These are phyloP conservation scores for Poecilus cupreus DNA, from an alignment of 2,888 invertebrate genomes.

Conservation along the genomic window DNA sequence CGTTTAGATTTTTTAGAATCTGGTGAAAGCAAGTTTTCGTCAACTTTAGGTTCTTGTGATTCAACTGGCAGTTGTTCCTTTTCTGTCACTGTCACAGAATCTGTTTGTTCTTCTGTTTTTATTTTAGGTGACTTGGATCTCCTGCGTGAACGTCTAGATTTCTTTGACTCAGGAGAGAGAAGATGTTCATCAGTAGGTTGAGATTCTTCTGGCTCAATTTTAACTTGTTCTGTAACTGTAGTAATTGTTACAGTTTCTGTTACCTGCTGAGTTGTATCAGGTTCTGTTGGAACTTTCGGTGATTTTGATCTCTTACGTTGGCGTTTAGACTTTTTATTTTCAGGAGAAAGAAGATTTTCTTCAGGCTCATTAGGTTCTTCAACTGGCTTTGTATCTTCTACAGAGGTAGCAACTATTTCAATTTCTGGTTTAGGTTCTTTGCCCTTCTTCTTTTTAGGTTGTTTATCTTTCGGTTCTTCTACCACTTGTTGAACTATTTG, in stretches of 20 bases:
- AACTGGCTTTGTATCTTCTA: constrained; percentile 9
- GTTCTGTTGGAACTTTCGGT: constrained; percentile 7
- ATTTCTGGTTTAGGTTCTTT: neutral
- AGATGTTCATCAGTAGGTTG: constrained; percentile 38
- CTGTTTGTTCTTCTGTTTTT: constrained; percentile 54
- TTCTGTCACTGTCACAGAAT: constrained; percentile 14
- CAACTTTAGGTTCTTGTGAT: neutral
- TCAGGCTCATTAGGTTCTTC: neutral
- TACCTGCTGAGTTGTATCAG: neutral
- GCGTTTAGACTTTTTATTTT: constrained; percentile 38
- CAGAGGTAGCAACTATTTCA: neutral
- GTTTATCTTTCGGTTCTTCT: constrained; percentile 52
- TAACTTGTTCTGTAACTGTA: constrained; percentile 52
- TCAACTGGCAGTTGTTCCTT: constrained; percentile 6
- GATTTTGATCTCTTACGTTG: constrained; percentile 31
- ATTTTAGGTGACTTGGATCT: constrained; percentile 46
- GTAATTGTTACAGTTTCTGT: constrained; percentile 52
- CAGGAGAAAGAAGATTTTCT: neutral
- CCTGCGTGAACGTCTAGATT: constrained; percentile 10
- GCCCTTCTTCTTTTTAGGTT: constrained; percentile 16
- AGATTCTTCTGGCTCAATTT: constrained; percentile 54
- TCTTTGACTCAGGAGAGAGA: constrained; percentile 23
- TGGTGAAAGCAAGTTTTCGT: neutral
- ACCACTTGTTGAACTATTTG: neutral
- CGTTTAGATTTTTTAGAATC: constrained; percentile 44